Evolutionary conservation across 2,113 vertebrate species (phyloP), one percentile per base, ranked within the genome.

Genomic region (Orthochromis indermauri): DNA sequence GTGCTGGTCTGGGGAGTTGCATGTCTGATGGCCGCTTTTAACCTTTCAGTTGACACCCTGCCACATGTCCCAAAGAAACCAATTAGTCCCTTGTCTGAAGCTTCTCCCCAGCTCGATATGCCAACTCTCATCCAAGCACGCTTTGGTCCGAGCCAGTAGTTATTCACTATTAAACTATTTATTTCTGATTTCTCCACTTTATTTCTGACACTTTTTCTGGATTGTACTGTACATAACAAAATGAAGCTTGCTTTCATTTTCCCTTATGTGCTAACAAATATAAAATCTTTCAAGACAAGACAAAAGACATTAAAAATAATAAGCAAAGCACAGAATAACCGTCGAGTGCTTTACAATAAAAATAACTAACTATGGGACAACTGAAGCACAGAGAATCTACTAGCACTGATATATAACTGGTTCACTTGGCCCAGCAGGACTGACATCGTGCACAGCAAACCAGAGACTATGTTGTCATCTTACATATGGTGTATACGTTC

Each of bases 31-130:
- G 89, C 90, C 84, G 79, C 80, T 81, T 81, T 49, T 90, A 93
- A 93, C 94, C 90, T 94, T 88, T 91, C 21, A 89, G 85, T 78
- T 94, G 89, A 91, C 92, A 87, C 89, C 87, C 89, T 63, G 86
- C 83, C 88, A 92, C 86, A 86, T 88, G 85, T 95, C 95, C 95
- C 96, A 90, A 83, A 93, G 96, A 96, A 96, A 96, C 95, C 96
- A 96, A 96, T 96, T 97, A 97, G 91, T 91, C 88, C 92, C 86
- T 76, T 88, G 90, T 93, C 93, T 94, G 89, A 92, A 85, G 90
- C 83, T 76, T 89, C 84, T 89, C 92, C 55, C 14, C 85, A 87
- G 92, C 78, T 86, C 73, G 2, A 93, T 94, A 92, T 93, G 92
- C 87, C 90, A 94, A 92, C 93, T 95, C 92, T 94, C 88, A 95